Evolutionary conservation across 2,113 vertebrate genomes (phyloP).

Genomic region (Dipodomys spectabilis): DNA sequence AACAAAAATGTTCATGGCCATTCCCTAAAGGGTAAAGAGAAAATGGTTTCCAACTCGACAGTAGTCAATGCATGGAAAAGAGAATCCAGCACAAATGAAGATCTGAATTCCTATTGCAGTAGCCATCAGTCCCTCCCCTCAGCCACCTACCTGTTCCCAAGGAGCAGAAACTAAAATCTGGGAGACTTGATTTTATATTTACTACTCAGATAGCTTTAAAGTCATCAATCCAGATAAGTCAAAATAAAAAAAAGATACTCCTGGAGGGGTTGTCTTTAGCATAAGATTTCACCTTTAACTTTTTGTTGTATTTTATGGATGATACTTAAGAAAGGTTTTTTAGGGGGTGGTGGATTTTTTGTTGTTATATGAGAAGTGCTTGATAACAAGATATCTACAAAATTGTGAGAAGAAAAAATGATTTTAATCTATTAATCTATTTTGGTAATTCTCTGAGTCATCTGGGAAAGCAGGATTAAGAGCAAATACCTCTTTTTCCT

Average conservation of each 20-base stretch:
- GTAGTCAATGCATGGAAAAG: background rate
- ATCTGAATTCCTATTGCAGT: background rate
- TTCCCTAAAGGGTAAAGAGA: conserved; percentile 47
- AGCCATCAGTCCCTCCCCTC: background rate
- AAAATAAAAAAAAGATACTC: background rate
- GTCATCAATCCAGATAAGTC: background rate
- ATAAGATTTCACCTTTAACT: background rate
- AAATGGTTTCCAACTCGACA: background rate
- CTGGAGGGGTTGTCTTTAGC: background rate
- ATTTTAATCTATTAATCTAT: background rate
- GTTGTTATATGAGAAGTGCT: background rate
- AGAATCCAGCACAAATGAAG: background rate
- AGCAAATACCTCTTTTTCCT: background rate
- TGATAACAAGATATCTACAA: background rate
- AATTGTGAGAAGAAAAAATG: background rate
- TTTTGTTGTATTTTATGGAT: background rate
- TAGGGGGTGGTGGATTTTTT: background rate
- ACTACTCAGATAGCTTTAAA: background rate
- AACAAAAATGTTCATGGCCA: background rate
- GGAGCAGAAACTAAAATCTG: background rate
- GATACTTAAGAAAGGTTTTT: conserved; percentile 3
- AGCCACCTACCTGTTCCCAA: background rate
- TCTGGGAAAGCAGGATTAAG: background rate
- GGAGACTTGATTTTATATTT: background rate
- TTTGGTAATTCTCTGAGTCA: background rate